Evolutionary conservation across 2,113 vertebrate genomes (phyloP), one percentile per base, ranked within the genome.

Genomic region (Picathartes gymnocephalus): DNA sequence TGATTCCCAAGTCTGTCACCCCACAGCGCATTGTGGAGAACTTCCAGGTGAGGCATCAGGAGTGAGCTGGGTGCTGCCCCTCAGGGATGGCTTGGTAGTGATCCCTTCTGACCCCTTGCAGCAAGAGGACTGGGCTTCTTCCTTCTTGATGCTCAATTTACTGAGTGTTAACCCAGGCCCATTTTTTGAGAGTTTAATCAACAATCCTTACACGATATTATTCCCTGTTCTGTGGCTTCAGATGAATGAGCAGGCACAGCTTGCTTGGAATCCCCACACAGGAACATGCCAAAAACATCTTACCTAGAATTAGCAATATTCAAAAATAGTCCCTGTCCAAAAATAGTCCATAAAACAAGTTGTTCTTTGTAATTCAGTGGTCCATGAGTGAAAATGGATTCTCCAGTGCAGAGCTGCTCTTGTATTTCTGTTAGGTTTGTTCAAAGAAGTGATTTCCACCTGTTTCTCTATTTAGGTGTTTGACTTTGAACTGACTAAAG

Each of bases 1-100:
- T 71, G 28, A 99, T 99, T 92, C 99, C 99, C 39, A 99, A 99
- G 90, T 99, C 99, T 0, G 96, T 99, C 92, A 99, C 98, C 3
- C 98, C 98, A 1, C 85, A 97, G 33, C 98, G 98, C 69, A 99
- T 99, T 74, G 97, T 97, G 88, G 98, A 99, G 97, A 99, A 99
- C 94, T 98, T 98, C 65, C 92, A 99, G 98, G 99, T 99, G 93
- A 76, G 88, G 33, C 25, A 23, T 15, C 8, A 18, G 0, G 19
- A 54, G 28, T 14, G 81, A 73, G 58, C 40, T 47, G 58, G 40
- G 28, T 28, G 28, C n/a, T 56, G 69, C 40, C 42, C 37, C 24
- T 84, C 58, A 65, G 78, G 64, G 51, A 4, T 47, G 42, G 21
- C 40, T 31, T 10, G 39, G 50, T 31, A 64, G 11, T 2, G 9